phyloP scores from a whole-genome alignment of 2,797 vertebrate species.

The Danio choprae region DNA sequence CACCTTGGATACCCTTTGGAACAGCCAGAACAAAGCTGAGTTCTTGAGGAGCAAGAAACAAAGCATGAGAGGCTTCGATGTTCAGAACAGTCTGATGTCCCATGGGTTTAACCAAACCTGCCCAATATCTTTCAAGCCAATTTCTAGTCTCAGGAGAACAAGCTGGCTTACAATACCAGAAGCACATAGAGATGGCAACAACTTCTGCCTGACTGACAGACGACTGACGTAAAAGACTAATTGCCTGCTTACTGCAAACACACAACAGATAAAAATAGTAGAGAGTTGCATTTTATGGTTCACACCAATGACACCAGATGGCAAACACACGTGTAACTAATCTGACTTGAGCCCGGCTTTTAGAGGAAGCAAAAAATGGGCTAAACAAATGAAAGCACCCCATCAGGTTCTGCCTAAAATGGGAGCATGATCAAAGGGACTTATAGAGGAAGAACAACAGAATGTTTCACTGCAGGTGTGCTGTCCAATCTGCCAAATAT shows the following conservation, averaged over 20 bases:
- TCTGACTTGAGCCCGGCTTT: neutral
- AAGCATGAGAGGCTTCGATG: neutral
- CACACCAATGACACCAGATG: neutral
- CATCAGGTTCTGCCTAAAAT: neutral
- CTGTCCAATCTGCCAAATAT: conserved; percentile 16
- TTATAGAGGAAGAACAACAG: neutral
- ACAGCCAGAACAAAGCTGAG: neutral
- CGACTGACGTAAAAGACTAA: neutral
- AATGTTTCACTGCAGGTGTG: neutral
- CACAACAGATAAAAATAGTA: neutral
- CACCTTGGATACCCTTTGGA: neutral
- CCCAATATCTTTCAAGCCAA: neutral
- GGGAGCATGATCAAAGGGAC: conserved; percentile 1
- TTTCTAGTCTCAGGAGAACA: neutral
- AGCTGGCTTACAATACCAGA: neutral
- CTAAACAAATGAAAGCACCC: neutral
- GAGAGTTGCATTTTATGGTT: neutral
- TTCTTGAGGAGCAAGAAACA: neutral
- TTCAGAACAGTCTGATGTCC: neutral
- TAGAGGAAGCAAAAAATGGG: neutral
- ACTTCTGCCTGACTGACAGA: neutral
- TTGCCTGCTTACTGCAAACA: neutral
- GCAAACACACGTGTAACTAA: neutral
- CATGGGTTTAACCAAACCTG: neutral
- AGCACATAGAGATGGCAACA: neutral